phyloP scores from a whole-genome alignment of 2,888 invertebrate genomes.

The Drosophila mimica region DNA sequence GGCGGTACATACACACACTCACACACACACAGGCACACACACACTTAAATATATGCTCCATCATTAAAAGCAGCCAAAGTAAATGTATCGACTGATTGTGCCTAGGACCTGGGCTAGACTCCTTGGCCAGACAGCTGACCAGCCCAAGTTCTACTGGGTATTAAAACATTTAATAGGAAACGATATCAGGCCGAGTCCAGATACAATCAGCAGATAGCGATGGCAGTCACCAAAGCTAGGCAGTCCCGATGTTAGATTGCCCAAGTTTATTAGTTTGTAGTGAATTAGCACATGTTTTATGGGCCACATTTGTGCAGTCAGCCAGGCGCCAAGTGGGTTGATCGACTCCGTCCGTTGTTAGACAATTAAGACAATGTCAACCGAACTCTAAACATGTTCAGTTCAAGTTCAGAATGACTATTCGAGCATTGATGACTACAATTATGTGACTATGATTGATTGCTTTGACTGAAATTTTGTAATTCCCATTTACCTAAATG shows the following conservation, averaged over 20 bases:
- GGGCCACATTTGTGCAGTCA: neutral
- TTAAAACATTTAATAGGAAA: conserved; percentile 4
- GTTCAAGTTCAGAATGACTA: conserved; percentile 14
- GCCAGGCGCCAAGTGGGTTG: conserved; percentile 30
- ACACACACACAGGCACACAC: neutral
- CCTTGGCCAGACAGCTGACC: conserved; percentile 10
- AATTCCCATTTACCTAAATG: neutral
- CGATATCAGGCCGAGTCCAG: neutral
- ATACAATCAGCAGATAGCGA: conserved; percentile 17
- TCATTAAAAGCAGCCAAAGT: neutral
- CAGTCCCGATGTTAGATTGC: conserved; percentile 5
- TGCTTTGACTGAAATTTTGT: neutral
- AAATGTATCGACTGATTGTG: conserved; percentile 16
- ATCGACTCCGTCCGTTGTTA: conserved; percentile 2
- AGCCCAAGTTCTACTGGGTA: conserved; percentile 1
- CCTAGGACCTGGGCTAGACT: conserved; percentile 6
- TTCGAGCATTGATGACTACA: neutral
- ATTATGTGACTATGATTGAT: neutral
- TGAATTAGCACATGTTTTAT: conserved; percentile 28
- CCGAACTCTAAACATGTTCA: conserved; percentile 6
- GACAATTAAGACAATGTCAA: conserved; percentile 20
- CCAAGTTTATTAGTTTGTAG: conserved; percentile 10
- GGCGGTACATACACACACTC: neutral
- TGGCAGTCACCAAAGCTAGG: neutral
- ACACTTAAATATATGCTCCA: neutral